These are phyloP conservation scores for Drosophila hamatofila DNA, from an alignment of 2,888 invertebrate species.

Conservation along the genomic window DNA sequence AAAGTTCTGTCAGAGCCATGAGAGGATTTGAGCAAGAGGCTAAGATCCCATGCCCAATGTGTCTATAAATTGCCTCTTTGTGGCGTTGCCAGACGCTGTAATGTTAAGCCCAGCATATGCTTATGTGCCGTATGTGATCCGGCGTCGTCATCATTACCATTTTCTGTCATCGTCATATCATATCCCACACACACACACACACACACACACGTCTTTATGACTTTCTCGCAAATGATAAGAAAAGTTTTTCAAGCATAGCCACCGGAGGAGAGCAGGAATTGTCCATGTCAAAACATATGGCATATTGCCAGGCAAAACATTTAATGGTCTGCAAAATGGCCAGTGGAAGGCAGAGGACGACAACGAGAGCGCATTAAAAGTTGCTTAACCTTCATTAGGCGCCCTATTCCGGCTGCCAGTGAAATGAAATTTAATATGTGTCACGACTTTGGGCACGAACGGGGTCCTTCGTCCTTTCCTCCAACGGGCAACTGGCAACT, in stretches of 20 bases:
- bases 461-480: neutral
- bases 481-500: conserved; percentile 29
- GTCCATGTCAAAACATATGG: conserved; percentile 76
- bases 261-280: conserved; percentile 28
- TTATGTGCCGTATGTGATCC: conserved; percentile 35
- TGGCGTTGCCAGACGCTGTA: conserved; percentile 43
- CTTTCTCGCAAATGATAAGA: conserved; percentile 75
- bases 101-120: conserved; percentile 64
- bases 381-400: conserved; percentile 81
- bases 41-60: conserved; percentile 2
- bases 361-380: conserved; percentile 71
- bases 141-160: conserved; percentile 71
- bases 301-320: conserved; percentile 80
- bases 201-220: conserved; percentile 65
- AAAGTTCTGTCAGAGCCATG: conserved; percentile 20
- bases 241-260: conserved; percentile 61
- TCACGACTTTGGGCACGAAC: conserved; percentile 45
- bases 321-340: conserved; percentile 79
- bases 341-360: conserved; percentile 35
- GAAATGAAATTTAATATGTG: conserved; percentile 78
- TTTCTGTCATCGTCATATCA: conserved; percentile 67
- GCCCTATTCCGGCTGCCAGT: conserved; percentile 55
- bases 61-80: conserved; percentile 46
- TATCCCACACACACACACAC: conserved; percentile 26
- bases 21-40: conserved; percentile 20